These are phyloP conservation scores for Cylas formicarius DNA, from an alignment of 1,140 invertebrate genomes.

Conservation along the genomic window DNA sequence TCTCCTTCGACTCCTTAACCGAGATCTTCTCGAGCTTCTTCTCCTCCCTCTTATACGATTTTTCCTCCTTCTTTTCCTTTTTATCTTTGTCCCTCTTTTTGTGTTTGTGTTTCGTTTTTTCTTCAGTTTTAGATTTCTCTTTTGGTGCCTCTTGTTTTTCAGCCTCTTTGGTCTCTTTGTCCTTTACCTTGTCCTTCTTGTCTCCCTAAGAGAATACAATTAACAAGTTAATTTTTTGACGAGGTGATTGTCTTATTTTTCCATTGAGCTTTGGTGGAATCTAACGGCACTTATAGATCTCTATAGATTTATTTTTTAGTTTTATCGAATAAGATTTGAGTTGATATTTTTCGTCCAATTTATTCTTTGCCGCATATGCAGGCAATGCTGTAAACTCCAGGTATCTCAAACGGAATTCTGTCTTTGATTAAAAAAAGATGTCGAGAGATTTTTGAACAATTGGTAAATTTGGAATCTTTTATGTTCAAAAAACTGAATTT, in stretches of 20 bases:
- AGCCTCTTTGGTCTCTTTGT: slow-evolving; percentile 25
- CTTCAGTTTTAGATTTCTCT: slow-evolving; percentile 23
- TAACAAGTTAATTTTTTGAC: neutral
- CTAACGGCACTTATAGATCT: too few species aligned
- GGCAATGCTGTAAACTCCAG: too few species aligned
- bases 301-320: too few species aligned
- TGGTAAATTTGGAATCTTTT: too few species aligned
- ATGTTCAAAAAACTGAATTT: too few species aligned
- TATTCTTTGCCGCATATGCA: too few species aligned
- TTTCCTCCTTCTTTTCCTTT: slow-evolving; percentile 32
- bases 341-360: too few species aligned
- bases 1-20: slow-evolving; percentile 9
- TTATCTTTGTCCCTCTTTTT: slow-evolving; percentile 34
- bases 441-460: too few species aligned
- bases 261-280: too few species aligned
- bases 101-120: slow-evolving; percentile 35
- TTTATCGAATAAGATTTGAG: too few species aligned
- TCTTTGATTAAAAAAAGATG: too few species aligned
- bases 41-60: slow-evolving; percentile 16
- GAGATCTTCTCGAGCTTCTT: slow-evolving; percentile 11
- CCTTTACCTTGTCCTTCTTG: slow-evolving; percentile 28
- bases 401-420: too few species aligned
- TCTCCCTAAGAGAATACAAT: slow-evolving; percentile 16
- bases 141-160: slow-evolving; percentile 27
- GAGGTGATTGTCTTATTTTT: neutral